These are phyloP conservation scores for Epiblema foenella DNA, from an alignment of 2,888 invertebrate species.

Conservation along the genomic window DNA sequence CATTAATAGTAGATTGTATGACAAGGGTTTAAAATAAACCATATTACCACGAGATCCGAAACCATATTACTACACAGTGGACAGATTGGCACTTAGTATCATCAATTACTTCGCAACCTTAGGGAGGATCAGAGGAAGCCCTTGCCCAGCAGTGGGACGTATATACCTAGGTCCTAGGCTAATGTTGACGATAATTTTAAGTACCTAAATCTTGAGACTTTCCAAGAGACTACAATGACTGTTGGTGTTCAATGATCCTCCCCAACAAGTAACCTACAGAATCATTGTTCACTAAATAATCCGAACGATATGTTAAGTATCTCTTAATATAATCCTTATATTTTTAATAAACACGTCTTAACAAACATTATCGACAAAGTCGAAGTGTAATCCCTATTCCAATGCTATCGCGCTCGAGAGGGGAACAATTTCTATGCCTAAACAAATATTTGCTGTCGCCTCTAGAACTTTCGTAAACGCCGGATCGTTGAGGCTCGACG, in stretches of 20 bases:
- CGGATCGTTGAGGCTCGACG: conserved; percentile 31
- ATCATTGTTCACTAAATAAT: not conserved
- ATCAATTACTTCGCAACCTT: not conserved
- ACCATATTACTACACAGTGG: no score
- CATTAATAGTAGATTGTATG: no score
- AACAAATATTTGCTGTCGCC: conserved; percentile 66
- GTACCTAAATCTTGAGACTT: not conserved
- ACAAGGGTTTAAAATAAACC: no score
- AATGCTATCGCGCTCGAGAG: conserved; percentile 59
- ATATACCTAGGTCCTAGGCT: no score
- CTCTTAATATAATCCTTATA: conserved; percentile 31
- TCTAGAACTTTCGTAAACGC: conserved; percentile 44
- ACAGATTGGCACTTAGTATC: not conserved
- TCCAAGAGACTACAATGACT: not conserved
- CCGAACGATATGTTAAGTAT: not conserved
- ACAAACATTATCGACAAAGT: conserved; percentile 49
- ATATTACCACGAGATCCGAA: no score
- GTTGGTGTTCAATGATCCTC: not conserved
- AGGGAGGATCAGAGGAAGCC: no score
- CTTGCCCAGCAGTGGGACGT: no score
- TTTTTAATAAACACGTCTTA: conserved; percentile 37
- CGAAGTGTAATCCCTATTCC: conserved; percentile 59
- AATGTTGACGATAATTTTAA: no score
- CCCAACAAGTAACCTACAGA: not conserved
- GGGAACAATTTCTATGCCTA: conserved; percentile 62